phyloP scores from a whole-genome alignment of 1,140 invertebrate species.

The Sycobia sp. region DNA sequence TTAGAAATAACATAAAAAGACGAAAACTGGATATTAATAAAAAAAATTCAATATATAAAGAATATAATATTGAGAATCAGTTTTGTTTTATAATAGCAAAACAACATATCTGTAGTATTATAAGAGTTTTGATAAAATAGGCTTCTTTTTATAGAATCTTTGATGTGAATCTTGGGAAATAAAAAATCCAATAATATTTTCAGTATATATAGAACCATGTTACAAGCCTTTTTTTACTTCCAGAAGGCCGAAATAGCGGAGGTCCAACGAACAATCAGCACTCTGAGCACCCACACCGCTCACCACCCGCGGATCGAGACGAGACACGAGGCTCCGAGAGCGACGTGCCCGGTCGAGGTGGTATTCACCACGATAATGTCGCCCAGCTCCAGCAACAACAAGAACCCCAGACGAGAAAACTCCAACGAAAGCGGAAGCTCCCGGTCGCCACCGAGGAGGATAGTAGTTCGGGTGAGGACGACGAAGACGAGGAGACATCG shows the following conservation, averaged over 20 bases:
- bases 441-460: constrained; percentile 52
- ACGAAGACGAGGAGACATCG: constrained; percentile 62
- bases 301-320: constrained; percentile 63
- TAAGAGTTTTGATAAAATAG: too few relatives aligned
- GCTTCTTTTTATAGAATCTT: too few relatives aligned
- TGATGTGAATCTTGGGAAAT: too few relatives aligned
- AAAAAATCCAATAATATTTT: too few relatives aligned
- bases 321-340: constrained; percentile 62
- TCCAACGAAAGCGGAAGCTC: constrained; percentile 62
- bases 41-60: too few relatives aligned
- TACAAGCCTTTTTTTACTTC: constrained; percentile 30
- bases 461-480: constrained; percentile 64
- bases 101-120: too few relatives aligned
- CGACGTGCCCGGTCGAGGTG: constrained; percentile 58
- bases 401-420: constrained; percentile 41
- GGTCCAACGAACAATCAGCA: constrained; percentile 65
- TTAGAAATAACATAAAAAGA: too few relatives aligned
- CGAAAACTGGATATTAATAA: too few relatives aligned
- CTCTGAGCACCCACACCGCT: constrained; percentile 60
- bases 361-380: constrained; percentile 62
- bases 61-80: too few relatives aligned
- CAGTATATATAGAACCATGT: too few relatives aligned
- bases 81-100: too few relatives aligned
- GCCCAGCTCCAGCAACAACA: constrained; percentile 60
- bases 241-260: constrained; percentile 66